phyloP scores from a whole-genome alignment of 2,888 invertebrate species.

The Selenia dentaria region DNA sequence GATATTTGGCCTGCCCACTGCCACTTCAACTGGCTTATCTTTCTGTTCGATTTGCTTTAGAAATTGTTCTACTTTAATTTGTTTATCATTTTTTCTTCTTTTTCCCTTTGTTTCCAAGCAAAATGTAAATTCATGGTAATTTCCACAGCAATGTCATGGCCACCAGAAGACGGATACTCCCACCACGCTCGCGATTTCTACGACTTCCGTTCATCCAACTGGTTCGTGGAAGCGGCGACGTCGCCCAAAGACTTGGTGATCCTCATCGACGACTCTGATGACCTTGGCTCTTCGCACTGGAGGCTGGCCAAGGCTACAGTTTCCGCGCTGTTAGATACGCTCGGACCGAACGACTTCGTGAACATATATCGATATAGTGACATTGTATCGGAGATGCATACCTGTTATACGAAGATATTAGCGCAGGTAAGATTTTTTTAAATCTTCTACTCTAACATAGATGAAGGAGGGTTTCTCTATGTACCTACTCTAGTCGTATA shows the following conservation, averaged over 20 bases:
- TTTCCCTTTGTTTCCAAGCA: too few relatives aligned
- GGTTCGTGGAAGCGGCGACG: slow-evolving; percentile 99
- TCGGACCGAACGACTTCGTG: slow-evolving; percentile 98
- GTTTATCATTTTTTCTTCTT: too few relatives aligned
- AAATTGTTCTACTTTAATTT: too few relatives aligned
- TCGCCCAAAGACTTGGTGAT: slow-evolving; percentile 99
- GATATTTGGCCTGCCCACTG: too few relatives aligned
- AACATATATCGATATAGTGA: slow-evolving; percentile 97
- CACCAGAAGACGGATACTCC: slow-evolving; percentile 91
- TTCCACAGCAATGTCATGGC: slow-evolving; percentile 90
- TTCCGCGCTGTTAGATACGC: slow-evolving; percentile 95
- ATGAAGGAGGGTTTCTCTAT: too few relatives aligned
- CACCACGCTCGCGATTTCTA: slow-evolving; percentile 93
- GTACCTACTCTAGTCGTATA: too few relatives aligned
- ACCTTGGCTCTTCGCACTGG: slow-evolving; percentile 93
- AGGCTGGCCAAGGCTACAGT: slow-evolving; percentile 95
- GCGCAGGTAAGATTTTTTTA: slow-evolving; percentile 90
- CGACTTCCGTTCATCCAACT: slow-evolving; percentile 96
- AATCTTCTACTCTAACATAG: too few relatives aligned
- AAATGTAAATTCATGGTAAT: slow-evolving; percentile 5
- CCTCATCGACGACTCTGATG: slow-evolving; percentile 95
- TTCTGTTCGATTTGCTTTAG: too few relatives aligned
- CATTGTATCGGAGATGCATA: slow-evolving; percentile 91
- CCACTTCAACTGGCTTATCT: too few relatives aligned
- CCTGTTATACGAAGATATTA: slow-evolving; percentile 95